Percentiles rank a stretch among this genome's conserved stretches.
Conservation (phyloP, 1,140 invertebrate species). For the Platyura marginata region DNA sequence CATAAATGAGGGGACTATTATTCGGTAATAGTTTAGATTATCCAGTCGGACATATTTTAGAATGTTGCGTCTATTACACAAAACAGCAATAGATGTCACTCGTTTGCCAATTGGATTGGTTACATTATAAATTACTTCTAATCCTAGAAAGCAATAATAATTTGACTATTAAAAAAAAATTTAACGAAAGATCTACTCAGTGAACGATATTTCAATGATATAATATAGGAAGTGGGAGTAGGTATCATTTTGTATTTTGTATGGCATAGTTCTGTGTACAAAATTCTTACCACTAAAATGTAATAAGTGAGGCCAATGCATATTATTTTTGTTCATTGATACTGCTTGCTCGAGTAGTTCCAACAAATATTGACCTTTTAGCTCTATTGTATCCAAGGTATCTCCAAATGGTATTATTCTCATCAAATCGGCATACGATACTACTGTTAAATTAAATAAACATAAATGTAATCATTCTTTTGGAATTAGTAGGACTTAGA, state of each 20-base stretch:
- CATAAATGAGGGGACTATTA: slow-evolving; percentile 41
- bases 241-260: too few relatives aligned
- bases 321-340: too few relatives aligned
- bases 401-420: slow-evolving; percentile 53
- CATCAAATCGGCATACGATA: slow-evolving; percentile 45
- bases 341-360: slow-evolving; percentile 42
- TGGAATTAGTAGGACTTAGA: too few relatives aligned
- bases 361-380: slow-evolving; percentile 38
- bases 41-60: slow-evolving; percentile 37
- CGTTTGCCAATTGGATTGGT: slow-evolving; percentile 31
- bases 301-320: too few relatives aligned
- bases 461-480: too few relatives aligned
- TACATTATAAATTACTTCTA: slow-evolving; percentile 30
- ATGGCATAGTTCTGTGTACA: too few relatives aligned
- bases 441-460: too few relatives aligned
- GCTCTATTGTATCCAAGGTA: slow-evolving; percentile 39
- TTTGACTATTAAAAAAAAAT: slow-evolving; percentile 55
- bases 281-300: too few relatives aligned
- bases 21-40: slow-evolving; percentile 31
- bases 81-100: slow-evolving; percentile 31
- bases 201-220: too few relatives aligned
- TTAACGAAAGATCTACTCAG: slow-evolving; percentile 39
- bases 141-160: slow-evolving; percentile 24
- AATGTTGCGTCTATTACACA: slow-evolving; percentile 44
- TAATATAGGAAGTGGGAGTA: too few relatives aligned